Evolutionary conservation across 2,113 vertebrate genomes (phyloP).

Genomic region (Pedetes capensis): DNA sequence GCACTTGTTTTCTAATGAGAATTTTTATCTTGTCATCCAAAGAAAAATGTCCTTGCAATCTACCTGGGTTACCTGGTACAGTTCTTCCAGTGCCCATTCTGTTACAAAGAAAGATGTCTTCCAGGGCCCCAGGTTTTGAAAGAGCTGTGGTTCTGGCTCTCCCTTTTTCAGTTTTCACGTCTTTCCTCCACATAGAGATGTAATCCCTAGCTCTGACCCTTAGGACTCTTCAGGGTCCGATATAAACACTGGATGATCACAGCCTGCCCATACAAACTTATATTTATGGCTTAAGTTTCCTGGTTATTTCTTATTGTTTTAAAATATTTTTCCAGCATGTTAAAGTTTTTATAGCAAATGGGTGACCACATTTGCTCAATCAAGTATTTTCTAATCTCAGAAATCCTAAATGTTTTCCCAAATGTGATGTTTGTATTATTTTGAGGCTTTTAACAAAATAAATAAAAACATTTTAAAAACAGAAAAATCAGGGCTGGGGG

Average conservation of each 20-base stretch:
- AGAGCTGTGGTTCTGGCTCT: background rate
- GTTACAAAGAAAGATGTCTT: background rate
- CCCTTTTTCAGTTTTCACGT: no score
- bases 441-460: background rate
- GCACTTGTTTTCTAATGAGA: background rate
- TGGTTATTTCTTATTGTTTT: background rate
- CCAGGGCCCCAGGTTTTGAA: background rate
- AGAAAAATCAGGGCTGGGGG: no score
- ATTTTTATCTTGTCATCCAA: background rate
- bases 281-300: background rate
- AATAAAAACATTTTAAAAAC: background rate
- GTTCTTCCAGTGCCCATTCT: background rate
- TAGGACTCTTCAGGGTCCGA: background rate
- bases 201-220: background rate
- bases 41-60: background rate
- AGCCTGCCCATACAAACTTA: background rate
- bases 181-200: background rate
- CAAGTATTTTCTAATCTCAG: background rate
- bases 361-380: background rate
- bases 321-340: background rate
- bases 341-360: background rate
- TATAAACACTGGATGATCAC: background rate
- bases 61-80: background rate
- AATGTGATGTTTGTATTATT: background rate
- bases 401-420: background rate